These are phyloP conservation scores for Pollicipes pollicipes DNA, from an alignment of 1,140 invertebrate species.

Conservation along the genomic window DNA sequence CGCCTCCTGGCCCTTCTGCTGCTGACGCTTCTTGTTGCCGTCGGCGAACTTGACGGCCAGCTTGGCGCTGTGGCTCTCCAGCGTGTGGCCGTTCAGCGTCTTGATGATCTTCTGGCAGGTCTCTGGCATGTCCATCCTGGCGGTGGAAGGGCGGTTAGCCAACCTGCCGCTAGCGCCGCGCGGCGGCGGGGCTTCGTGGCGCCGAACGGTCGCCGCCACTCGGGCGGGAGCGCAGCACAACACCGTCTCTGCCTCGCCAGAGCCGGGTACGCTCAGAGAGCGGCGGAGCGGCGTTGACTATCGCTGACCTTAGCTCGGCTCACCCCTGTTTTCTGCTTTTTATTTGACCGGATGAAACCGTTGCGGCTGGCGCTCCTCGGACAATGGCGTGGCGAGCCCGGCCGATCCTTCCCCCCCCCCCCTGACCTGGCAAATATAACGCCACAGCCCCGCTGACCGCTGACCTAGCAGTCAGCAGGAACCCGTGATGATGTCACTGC, in stretches of 20 bases:
- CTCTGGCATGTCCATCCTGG: constrained; percentile 87
- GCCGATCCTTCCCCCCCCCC: neutral
- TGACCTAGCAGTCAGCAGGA: no score
- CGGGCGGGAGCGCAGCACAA: no score
- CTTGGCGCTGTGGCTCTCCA: constrained; percentile 67
- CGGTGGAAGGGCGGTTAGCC: neutral
- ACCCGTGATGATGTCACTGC: no score
- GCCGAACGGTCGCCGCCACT: no score
- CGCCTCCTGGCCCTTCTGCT: constrained; percentile 41
- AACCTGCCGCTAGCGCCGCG: constrained; percentile 6
- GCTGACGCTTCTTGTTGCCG: constrained; percentile 80
- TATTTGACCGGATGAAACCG: no score
- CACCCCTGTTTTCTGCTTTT: neutral
- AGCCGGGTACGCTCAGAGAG: constrained; percentile 4
- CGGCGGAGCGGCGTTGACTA: neutral
- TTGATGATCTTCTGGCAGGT: constrained; percentile 94
- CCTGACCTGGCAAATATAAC: no score
- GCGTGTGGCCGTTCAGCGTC: constrained; percentile 72
- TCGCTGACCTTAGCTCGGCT: neutral
- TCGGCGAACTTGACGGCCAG: constrained; percentile 93
- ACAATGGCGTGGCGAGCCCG: no score
- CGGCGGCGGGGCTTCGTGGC: neutral
- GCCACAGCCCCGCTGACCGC: no score
- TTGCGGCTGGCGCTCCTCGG: no score
- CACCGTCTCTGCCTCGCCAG: constrained; percentile 7